Conservation (phyloP, 2,113 vertebrate species). For the Heloderma charlesbogerti region DNA sequence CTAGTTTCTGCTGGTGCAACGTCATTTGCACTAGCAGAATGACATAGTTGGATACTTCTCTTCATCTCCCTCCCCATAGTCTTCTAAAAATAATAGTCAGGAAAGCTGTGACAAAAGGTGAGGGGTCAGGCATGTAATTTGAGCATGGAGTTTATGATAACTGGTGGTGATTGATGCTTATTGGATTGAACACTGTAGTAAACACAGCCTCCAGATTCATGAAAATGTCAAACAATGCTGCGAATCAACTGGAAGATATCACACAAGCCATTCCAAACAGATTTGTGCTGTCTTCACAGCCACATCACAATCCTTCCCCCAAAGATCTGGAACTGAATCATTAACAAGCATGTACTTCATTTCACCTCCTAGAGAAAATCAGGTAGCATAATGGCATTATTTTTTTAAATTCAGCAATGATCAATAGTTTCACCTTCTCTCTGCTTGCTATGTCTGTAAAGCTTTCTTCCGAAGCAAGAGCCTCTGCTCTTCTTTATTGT, state of each 20-base stretch:
- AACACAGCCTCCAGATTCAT: neutral
- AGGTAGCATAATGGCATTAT: neutral
- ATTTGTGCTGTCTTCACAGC: neutral
- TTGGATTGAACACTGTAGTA: neutral
- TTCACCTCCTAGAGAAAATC: neutral
- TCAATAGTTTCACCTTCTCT: constrained; percentile 5
- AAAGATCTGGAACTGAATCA: neutral
- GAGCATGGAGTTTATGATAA: neutral
- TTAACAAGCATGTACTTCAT: neutral
- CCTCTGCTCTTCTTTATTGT: neutral
- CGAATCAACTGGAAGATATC: neutral
- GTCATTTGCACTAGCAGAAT: no score
- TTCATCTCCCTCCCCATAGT: neutral
- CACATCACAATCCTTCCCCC: neutral
- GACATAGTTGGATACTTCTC: neutral
- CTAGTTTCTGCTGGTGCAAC: no score
- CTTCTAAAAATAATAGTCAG: neutral
- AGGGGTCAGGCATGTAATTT: no score
- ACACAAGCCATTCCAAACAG: neutral
- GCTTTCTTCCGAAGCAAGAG: neutral
- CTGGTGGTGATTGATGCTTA: neutral
- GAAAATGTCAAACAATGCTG: neutral
- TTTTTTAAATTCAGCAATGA: constrained; percentile 10
- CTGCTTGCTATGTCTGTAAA: constrained; percentile 1
- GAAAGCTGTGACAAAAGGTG: neutral